A percentile compares a stretch with the other conserved stretches of the same genome.
These are phyloP conservation scores for Orchesella flavescens DNA, from an alignment of 2,888 invertebrate genomes.

Conservation along the genomic window DNA sequence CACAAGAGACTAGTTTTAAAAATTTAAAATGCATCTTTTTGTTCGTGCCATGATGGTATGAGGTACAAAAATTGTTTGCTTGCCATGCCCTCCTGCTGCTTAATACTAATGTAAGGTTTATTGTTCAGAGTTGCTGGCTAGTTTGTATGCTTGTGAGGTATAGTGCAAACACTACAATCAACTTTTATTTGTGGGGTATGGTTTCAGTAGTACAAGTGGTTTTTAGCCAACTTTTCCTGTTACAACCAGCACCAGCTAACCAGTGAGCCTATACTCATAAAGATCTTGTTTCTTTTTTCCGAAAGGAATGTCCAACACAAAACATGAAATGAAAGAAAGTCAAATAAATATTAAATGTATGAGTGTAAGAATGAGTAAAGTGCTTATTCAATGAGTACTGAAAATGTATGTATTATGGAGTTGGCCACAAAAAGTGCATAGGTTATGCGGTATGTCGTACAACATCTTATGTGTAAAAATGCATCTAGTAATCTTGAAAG, in stretches of 20 bases:
- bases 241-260: background rate
- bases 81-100: conserved; percentile 38
- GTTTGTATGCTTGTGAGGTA: conserved; percentile 19
- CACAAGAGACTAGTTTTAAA: conserved; percentile 42
- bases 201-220: conserved; percentile 52
- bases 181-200: conserved; percentile 47
- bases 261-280: background rate
- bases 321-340: conserved; percentile 36
- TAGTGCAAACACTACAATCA: conserved; percentile 22
- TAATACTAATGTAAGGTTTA: conserved; percentile 36
- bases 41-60: conserved; percentile 14
- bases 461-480: too few species aligned
- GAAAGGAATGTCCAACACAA: conserved; percentile 23
- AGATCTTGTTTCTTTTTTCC: conserved; percentile 29
- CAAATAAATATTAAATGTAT: conserved; percentile 37
- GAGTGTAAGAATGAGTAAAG: conserved; percentile 35
- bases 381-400: conserved; percentile 1
- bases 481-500: too few species aligned
- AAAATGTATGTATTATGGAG: too few species aligned
- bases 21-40: conserved; percentile 9
- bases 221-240: conserved; percentile 43
- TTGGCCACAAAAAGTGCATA: too few species aligned
- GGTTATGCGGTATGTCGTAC: too few species aligned
- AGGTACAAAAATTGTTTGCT: background rate
- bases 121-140: background rate